Evolutionary conservation across 1,140 invertebrate genomes (phyloP).

Genomic region (Drosophila sproati): DNA sequence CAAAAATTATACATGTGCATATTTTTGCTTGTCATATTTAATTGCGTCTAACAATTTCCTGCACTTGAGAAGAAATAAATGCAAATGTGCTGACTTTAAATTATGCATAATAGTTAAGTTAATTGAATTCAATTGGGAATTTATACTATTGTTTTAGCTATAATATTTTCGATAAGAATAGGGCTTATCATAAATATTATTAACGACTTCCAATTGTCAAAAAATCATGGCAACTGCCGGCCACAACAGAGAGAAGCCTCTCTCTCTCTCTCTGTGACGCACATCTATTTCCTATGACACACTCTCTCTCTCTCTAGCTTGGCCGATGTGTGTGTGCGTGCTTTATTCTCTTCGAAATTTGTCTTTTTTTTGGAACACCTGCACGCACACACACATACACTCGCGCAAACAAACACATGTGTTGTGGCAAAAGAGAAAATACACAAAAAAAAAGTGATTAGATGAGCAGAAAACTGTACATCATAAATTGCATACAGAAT

Average conservation of each 20-base stretch:
- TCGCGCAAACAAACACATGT: slow-evolving; percentile 19
- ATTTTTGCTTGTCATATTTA: slow-evolving; percentile 15
- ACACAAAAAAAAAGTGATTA: slow-evolving; percentile 14
- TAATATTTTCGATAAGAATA: slow-evolving; percentile 31
- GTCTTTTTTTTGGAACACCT: slow-evolving; percentile 58
- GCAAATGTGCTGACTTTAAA: slow-evolving; percentile 5
- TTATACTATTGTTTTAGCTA: slow-evolving; percentile 38
- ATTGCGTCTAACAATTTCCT: slow-evolving; percentile 33
- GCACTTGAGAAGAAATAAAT: slow-evolving; percentile 12
- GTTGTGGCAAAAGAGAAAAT: not conserved
- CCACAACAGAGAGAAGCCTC: slow-evolving; percentile 15
- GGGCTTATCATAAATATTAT: slow-evolving; percentile 40
- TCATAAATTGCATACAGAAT: slow-evolving; percentile 1
- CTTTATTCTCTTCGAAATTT: slow-evolving; percentile 2
- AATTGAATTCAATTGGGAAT: slow-evolving; percentile 32
- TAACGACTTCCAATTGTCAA: slow-evolving; percentile 8
- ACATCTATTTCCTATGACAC: not conserved
- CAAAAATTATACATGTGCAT: not conserved
- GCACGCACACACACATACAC: slow-evolving; percentile 48
- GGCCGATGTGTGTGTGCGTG: slow-evolving; percentile 2
- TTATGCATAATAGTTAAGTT: slow-evolving; percentile 21
- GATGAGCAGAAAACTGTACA: slow-evolving; percentile 31
- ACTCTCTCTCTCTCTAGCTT: not conserved
- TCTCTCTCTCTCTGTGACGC: not conserved
- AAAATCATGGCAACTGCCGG: slow-evolving; percentile 21